Percentiles rank a stretch among this genome's conserved stretches.
phyloP scores from a whole-genome alignment of 2,797 vertebrate genomes.

The Todus mexicanus region DNA sequence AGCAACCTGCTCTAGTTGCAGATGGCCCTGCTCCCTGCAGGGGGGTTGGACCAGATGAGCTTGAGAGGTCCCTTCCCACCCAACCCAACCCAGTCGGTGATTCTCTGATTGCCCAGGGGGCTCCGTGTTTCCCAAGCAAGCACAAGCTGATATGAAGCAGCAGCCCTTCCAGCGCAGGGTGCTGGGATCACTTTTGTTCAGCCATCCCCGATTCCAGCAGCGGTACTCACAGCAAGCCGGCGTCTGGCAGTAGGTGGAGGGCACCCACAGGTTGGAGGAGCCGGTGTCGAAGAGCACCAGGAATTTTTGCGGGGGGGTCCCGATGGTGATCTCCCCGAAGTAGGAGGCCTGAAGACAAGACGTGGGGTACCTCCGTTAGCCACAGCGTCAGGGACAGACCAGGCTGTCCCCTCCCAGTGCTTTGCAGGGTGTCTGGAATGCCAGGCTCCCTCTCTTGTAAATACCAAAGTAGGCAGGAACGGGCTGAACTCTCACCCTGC shows the following conservation, averaged over 20 bases:
- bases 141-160: neutral
- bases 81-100: neutral
- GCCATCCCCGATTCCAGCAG: no score
- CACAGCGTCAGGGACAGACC: neutral
- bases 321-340: slow-evolving; percentile 71
- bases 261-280: slow-evolving; percentile 72
- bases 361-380: neutral
- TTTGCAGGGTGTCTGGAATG: neutral
- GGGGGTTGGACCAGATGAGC: neutral
- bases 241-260: slow-evolving; percentile 75
- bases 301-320: slow-evolving; percentile 67
- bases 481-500: neutral
- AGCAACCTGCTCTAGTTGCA: neutral
- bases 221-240: slow-evolving; percentile 78
- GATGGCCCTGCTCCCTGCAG: neutral
- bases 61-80: neutral
- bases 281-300: slow-evolving; percentile 68
- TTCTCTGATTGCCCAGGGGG: neutral
- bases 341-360: slow-evolving; percentile 55
- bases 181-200: fast-evolving
- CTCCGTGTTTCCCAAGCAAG: neutral
- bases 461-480: neutral
- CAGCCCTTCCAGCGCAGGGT: neutral
- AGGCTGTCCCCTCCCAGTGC: neutral
- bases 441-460: neutral